Evolutionary conservation across 2,797 vertebrate species (phyloP).

Genomic region (Calcarius lapponicus): DNA sequence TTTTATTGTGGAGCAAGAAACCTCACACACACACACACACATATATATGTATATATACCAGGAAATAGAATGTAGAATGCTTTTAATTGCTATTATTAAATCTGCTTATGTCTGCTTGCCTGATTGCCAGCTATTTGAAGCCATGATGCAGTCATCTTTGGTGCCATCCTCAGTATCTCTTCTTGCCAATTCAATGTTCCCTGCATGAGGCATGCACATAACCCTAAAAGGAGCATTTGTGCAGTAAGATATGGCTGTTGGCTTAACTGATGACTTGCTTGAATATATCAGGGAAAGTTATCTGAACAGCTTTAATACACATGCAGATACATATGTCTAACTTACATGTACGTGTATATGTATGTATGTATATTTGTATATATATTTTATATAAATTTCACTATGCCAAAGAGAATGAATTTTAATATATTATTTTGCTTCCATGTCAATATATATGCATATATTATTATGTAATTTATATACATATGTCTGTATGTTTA

Average conservation of each 20-base stretch:
- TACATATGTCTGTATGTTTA: not conserved
- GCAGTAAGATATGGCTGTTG: not conserved
- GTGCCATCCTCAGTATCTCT: not conserved
- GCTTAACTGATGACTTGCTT: not conserved
- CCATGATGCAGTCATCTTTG: not conserved
- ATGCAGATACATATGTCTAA: not conserved
- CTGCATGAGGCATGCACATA: not conserved
- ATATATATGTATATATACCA: not conserved
- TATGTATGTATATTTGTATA: not conserved
- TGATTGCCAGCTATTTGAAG: not conserved
- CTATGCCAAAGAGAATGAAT: not conserved
- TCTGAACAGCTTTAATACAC: not conserved
- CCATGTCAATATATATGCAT: not conserved
- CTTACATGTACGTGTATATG: not conserved
- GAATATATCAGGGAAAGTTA: not conserved
- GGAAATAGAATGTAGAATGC: not conserved
- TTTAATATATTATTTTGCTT: not conserved
- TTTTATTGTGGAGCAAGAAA: not conserved
- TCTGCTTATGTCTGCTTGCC: not conserved
- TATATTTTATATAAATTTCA: not conserved
- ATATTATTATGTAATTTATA: not conserved
- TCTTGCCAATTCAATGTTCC: not conserved
- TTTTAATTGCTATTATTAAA: not conserved
- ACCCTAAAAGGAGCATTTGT: not conserved
- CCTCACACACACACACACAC: not conserved